phyloP scores from a whole-genome alignment of 2,888 invertebrate species.

The Zootermopsis nevadensis region DNA sequence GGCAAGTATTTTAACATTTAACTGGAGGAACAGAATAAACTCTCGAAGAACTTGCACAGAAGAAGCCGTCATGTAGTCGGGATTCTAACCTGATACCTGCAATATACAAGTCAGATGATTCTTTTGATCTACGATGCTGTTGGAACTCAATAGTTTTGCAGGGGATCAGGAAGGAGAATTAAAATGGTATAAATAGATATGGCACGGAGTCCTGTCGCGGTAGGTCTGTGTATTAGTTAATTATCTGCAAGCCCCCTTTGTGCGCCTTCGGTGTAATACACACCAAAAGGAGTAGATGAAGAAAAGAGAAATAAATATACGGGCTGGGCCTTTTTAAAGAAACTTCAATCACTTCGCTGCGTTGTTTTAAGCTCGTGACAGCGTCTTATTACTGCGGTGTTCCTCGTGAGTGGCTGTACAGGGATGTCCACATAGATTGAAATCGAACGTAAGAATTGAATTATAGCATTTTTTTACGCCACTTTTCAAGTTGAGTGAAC shows the following conservation, averaged over 20 bases:
- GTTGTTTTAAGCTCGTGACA: conserved; percentile 12
- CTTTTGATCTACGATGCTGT: no score
- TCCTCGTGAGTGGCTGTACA: not conserved
- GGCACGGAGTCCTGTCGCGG: not conserved
- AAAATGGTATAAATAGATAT: no score
- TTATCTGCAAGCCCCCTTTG: not conserved
- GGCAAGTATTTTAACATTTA: no score
- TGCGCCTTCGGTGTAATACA: not conserved
- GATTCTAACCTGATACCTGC: no score
- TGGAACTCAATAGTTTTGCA: no score
- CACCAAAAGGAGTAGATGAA: not conserved
- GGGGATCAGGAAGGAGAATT: no score
- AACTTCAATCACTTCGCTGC: conserved; percentile 39
- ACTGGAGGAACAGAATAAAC: no score
- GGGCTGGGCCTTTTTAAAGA: conserved; percentile 5
- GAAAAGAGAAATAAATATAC: not conserved
- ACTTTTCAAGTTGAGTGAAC: no score
- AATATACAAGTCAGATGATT: no score
- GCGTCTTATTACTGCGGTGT: conserved; percentile 12
- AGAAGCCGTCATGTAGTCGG: no score
- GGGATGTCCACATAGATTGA: not conserved
- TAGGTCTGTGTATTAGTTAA: not conserved
- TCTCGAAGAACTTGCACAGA: no score
- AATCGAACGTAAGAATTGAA: not conserved
- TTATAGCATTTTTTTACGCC: no score